These are phyloP conservation scores for Tipula lateralis DNA, from an alignment of 2,888 invertebrate species.

Conservation along the genomic window DNA sequence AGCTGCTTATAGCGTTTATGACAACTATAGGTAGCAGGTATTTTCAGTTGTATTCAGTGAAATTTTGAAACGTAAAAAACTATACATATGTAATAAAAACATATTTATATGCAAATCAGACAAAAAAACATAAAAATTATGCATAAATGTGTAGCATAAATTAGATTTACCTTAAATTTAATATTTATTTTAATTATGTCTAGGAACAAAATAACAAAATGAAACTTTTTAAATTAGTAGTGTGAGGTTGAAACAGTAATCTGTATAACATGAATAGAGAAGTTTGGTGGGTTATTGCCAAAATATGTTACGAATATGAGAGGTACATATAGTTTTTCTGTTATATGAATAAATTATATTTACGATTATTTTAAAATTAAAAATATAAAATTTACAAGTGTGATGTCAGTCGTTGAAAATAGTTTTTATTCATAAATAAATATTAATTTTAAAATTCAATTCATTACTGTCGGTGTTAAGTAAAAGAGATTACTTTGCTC, in stretches of 20 bases:
- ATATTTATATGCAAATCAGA: constrained; percentile 13
- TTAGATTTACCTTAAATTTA: neutral
- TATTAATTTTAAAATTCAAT: neutral
- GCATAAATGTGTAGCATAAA: neutral
- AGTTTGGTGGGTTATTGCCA: neutral
- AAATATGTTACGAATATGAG: too few relatives aligned
- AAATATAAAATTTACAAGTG: neutral
- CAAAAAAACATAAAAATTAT: neutral
- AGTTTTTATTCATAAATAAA: too few relatives aligned
- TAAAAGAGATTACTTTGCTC: too few relatives aligned
- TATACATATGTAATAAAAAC: neutral
- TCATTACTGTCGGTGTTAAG: too few relatives aligned
- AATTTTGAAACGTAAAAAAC: neutral
- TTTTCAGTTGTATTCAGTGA: neutral
- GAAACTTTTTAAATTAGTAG: neutral
- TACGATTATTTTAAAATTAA: neutral
- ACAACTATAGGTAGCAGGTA: neutral
- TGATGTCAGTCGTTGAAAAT: neutral
- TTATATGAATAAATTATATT: neutral
- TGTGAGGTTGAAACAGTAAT: neutral
- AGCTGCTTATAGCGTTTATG: too few relatives aligned
- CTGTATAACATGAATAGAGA: neutral
- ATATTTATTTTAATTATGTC: constrained; percentile 14
- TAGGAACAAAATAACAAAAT: neutral
- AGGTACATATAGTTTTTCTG: neutral